Conservation (phyloP, 2,888 invertebrate species). For the Pristionchus maxplancki region DNA sequence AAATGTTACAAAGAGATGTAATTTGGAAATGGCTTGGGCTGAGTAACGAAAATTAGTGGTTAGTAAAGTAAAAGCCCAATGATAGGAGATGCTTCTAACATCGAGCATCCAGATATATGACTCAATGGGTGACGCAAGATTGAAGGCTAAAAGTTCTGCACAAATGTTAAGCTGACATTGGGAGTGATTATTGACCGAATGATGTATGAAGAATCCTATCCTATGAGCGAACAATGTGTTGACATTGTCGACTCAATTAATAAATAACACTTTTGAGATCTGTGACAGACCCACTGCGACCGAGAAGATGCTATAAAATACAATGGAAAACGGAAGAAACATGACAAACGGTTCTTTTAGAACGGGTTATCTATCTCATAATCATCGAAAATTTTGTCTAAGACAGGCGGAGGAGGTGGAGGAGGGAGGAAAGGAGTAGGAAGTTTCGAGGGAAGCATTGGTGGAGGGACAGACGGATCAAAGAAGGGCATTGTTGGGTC, state of each 20-base stretch:
- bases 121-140: slow-evolving; percentile 17
- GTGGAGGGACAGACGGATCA: not conserved
- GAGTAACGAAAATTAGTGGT: not conserved
- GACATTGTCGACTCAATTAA: not conserved
- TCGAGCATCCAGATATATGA: not conserved
- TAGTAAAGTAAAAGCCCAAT: not conserved
- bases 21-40: slow-evolving; percentile 1
- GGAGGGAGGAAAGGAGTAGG: not conserved
- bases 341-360: not conserved
- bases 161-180: not conserved
- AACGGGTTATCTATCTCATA: not conserved
- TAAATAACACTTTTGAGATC: not conserved
- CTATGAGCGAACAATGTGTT: not conserved
- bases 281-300: not conserved
- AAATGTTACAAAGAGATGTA: not conserved
- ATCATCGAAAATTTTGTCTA: slow-evolving; percentile 3
- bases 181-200: not conserved
- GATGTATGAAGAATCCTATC: not conserved
- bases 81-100: not conserved
- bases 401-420: not conserved
- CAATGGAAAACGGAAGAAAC: not conserved
- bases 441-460: not conserved
- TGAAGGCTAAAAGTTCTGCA: not conserved
- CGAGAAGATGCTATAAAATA: not conserved
- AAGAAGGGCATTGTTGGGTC: not conserved